Evolutionary conservation across 2,113 vertebrate genomes (phyloP), one percentile per base, ranked within the genome.

Genomic region (Ceyx melanurus): DNA sequence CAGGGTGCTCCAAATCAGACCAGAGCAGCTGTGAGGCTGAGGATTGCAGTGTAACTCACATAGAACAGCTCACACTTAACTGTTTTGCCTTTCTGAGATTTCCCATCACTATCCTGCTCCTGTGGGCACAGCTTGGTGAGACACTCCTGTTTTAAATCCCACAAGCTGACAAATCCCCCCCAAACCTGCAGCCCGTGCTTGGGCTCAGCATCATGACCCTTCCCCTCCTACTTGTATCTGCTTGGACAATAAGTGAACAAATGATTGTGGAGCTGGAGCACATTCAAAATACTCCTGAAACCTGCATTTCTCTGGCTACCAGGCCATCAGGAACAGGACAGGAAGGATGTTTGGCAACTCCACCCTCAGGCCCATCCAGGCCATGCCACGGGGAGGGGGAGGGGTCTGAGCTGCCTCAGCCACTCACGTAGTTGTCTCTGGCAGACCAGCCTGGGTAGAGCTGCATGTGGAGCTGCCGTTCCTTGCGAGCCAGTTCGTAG

Each of bases 371-470:
- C 58, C 5, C 1, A 3, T 43, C 0, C 18, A 50, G 61, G 81
- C 56, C 35, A 3, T 29, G 77, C n/a, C 54, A 6, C 1, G 23
- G 73, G 35, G 31, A 21, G 20, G 56, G 70, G 37, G 37, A 37
- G 37, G 37, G 62, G 31, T 12, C 56, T 0, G 11, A 61, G 79
- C 33, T 22, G 13, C 5, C 1, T 45, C 7, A n/a, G 78, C 35
- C 78, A 98, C 98, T 99, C 97, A 99, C 99, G 6, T 99, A 99
- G 97, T 99, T 99, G 97, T 99, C 99, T 48, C 99, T 96, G 60
- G 99, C 99, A 23, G 99, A 99, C 99, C 99, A 99, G 97, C 99
- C 99, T 3, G 99, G 99, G 97, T 99, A 99, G 13, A 99, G 99
- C 96, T 99, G 99, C 99, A 99, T 99, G 97, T 99, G 99, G 80